Evolutionary conservation across 2,113 vertebrate genomes (phyloP), one percentile per base, ranked within the genome.

Genomic region (Strix aluco): DNA sequence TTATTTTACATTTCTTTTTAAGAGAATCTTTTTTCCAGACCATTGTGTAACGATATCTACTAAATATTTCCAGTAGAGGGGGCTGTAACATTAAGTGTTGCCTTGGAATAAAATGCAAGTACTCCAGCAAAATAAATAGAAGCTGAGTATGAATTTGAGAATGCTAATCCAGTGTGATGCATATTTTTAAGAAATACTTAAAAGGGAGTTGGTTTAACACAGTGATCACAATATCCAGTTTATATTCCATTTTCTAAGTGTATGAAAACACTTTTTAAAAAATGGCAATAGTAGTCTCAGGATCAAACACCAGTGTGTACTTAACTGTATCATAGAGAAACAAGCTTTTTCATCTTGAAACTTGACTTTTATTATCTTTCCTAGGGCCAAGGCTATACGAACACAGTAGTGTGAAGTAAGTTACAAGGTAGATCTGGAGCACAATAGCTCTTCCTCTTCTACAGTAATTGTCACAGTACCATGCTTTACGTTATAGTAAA

Each of bases 51-150:
- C 5, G 26, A 1, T 36, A 17, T 20, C 6, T 77, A 36, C 20
- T 51, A 55, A 52, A 1, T 47, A 29, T 58, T 93, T 90, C 89
- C 97, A 88, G 89, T 61, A 96, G 96, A 93, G 94, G 95, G 92
- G 21, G 94, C 87, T 91, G 61, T 72, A 49, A 54, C 55, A 69
- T 54, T 75, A 71, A 69, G 16, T 40, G 14, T 81, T 70, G 26
- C 26, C 20, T 36, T 79, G 40, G 19, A 67, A 42, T 81, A 32
- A 85, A 75, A 7, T 38, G 19, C 4, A 55, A 55, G 18, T 38
- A 21, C 26, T 81, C 21, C 27, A 40, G 8, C 59, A 2, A 14
- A 22, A 10, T 80, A 54, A 84, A 57, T 27, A 51, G 15, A 21
- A 47, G 15, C 36, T 57, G 44, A 73, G 12, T 44, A 29, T 59